Evolutionary conservation across 2,113 vertebrate genomes (phyloP).

Genomic region (Aldabrachelys gigantea): DNA sequence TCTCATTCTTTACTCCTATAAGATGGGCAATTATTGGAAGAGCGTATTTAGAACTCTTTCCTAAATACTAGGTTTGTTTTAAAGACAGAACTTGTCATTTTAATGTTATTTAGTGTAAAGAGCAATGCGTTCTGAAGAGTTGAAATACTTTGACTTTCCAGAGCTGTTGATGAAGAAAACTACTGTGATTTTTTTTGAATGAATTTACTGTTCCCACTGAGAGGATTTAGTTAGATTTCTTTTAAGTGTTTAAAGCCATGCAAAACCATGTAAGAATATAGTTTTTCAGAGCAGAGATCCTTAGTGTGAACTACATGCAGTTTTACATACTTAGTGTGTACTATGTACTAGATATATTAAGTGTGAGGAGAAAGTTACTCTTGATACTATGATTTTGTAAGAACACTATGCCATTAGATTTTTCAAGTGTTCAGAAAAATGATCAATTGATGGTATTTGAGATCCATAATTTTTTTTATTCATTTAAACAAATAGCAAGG

Average conservation of each 20-base stretch:
- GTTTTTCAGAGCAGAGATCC: fast-evolving
- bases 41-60: background rate
- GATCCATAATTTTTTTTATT: background rate
- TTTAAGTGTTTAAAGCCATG: background rate
- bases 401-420: background rate
- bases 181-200: background rate
- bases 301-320: background rate
- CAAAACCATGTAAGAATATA: background rate
- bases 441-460: background rate
- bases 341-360: fast-evolving
- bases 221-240: background rate
- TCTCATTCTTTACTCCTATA: background rate
- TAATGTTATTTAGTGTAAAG: background rate
- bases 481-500: background rate
- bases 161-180: background rate
- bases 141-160: background rate
- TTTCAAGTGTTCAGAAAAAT: background rate
- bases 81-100: background rate
- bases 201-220: background rate
- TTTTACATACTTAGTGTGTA: background rate
- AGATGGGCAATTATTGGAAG: background rate
- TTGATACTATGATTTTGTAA: background rate
- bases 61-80: background rate
- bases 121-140: background rate
- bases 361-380: background rate